Evolutionary conservation across 2,888 invertebrate genomes (phyloP).

Genomic region (Nebria brevicollis): DNA sequence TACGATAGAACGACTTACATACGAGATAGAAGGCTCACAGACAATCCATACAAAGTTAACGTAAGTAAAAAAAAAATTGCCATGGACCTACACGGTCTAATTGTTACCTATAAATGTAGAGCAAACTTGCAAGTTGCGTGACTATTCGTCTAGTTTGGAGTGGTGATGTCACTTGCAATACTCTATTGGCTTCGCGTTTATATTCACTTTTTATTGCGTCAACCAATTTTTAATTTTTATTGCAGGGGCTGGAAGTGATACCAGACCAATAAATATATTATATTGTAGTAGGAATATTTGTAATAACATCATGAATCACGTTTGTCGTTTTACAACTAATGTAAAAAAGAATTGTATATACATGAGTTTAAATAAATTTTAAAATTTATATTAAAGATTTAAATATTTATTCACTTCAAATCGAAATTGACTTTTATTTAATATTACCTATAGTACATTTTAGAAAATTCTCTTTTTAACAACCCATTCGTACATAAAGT

Average conservation of each 20-base stretch:
- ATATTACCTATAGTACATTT: no score
- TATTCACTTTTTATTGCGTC: no score
- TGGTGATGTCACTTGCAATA: not conserved
- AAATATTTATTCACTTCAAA: no score
- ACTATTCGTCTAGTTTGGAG: no score
- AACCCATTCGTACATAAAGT: no score
- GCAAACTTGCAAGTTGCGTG: not conserved
- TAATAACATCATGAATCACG: not conserved
- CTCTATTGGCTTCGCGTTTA: no score
- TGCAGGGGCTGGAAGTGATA: conserved; percentile 41
- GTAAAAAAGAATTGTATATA: not conserved
- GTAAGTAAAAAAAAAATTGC: conserved; percentile 17
- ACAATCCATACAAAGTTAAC: conserved; percentile 34
- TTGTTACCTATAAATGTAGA: not conserved
- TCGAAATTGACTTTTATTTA: no score
- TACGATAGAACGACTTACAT: conserved; percentile 33
- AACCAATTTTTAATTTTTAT: conserved; percentile 5
- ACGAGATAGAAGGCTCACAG: conserved; percentile 34
- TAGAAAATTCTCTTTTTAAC: no score
- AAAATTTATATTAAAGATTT: not conserved
- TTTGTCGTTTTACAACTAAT: not conserved
- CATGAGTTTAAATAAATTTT: not conserved
- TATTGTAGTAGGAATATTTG: not conserved
- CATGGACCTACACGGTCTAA: not conserved
- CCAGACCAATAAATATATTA: conserved; percentile 25